phyloP scores from a whole-genome alignment of 2,797 vertebrate species.

The Poeciliopsis turneri region DNA sequence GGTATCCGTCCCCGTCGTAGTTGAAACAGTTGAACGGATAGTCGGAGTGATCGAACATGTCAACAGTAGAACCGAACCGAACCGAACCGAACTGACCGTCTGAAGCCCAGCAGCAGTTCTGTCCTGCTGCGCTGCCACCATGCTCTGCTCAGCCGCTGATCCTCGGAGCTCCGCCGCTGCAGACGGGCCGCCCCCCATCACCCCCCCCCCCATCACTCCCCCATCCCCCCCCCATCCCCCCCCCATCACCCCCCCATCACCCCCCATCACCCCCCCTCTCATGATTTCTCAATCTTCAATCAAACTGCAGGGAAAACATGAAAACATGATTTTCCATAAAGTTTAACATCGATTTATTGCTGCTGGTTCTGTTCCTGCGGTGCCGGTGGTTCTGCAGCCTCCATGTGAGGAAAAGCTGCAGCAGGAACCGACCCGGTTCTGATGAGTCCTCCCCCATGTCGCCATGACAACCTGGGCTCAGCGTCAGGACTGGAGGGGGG shows the following conservation, averaged over 20 bases:
- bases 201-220: not conserved
- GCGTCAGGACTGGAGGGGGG: too few relatives aligned
- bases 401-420: too few relatives aligned
- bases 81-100: conserved; percentile 28
- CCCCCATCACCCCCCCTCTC: not conserved
- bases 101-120: conserved; percentile 51
- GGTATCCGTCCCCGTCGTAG: conserved; percentile 94
- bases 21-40: conserved; percentile 99
- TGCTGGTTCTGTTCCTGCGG: too few relatives aligned
- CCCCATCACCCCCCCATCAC: not conserved
- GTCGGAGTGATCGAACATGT: conserved; percentile 95
- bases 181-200: conserved; percentile 50
- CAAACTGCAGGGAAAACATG: too few relatives aligned
- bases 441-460: too few relatives aligned
- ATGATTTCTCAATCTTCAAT: too few relatives aligned
- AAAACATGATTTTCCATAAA: too few relatives aligned
- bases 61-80: not conserved
- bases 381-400: too few relatives aligned
- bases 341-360: too few relatives aligned
- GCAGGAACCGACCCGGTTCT: too few relatives aligned
- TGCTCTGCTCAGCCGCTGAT: conserved; percentile 60
- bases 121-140: conserved; percentile 63
- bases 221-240: accelerated
- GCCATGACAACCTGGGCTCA: too few relatives aligned
- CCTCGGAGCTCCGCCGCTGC: conserved; percentile 52